These are phyloP conservation scores for Nilaparvata lugens DNA, from an alignment of 1,140 invertebrate genomes.

Conservation along the genomic window DNA sequence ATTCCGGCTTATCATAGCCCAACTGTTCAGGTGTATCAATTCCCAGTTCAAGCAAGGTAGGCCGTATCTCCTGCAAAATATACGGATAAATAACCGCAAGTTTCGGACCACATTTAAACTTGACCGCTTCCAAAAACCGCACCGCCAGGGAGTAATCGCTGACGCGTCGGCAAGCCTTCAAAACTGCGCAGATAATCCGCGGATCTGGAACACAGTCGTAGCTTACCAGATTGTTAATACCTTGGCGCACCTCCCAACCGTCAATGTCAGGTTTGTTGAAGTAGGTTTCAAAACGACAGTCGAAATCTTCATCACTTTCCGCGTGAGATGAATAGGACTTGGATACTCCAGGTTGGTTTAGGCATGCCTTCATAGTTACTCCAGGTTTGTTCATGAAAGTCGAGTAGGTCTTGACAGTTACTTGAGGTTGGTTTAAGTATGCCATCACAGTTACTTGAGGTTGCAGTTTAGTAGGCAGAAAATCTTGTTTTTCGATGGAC, in stretches of 20 bases:
- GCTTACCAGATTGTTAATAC: constrained; percentile 58
- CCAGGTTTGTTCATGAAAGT: neutral
- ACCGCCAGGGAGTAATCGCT: constrained; percentile 90
- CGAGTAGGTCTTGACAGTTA: no score
- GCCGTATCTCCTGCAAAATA: constrained; percentile 82
- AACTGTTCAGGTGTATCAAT: constrained; percentile 90
- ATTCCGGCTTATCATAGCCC: constrained; percentile 93
- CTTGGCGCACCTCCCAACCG: constrained; percentile 89
- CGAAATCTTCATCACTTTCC: constrained; percentile 6
- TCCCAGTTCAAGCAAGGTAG: constrained; percentile 86
- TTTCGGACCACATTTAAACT: constrained; percentile 75
- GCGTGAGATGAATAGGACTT: neutral
- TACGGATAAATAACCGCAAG: constrained; percentile 81
- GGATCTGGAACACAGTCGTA: constrained; percentile 94
- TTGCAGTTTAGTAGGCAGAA: no score
- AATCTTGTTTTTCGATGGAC: no score
- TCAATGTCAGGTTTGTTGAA: constrained; percentile 87
- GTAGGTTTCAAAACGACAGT: constrained; percentile 62
- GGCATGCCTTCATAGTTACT: neutral
- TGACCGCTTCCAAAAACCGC: constrained; percentile 87
- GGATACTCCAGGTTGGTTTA: neutral
- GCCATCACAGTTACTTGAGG: no score
- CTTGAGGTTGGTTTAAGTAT: no score
- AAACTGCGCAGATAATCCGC: constrained; percentile 74
- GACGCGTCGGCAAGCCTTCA: constrained; percentile 81